Conservation (phyloP, 2,797 vertebrate species). For the Sebastiscus albofasciatus region DNA sequence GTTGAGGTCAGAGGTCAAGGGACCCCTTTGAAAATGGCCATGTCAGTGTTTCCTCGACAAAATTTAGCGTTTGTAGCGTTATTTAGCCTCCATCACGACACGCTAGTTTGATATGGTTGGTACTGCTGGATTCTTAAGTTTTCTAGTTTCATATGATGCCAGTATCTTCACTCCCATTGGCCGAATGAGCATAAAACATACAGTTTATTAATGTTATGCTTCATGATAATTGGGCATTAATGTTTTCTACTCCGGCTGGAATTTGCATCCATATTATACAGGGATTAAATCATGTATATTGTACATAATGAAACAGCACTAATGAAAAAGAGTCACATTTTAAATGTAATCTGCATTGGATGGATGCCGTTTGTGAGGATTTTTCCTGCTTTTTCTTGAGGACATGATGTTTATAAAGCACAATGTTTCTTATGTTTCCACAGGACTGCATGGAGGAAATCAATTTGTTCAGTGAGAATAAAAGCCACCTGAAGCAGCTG, state of each 20-base stretch:
- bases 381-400: background rate
- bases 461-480: slow-evolving; percentile 92
- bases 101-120: too few relatives aligned
- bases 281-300: background rate
- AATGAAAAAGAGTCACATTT: background rate
- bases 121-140: fast-evolving
- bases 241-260: background rate
- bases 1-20: too few relatives aligned
- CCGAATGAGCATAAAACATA: background rate
- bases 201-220: background rate
- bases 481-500: slow-evolving; percentile 91
- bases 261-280: background rate
- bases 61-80: too few relatives aligned
- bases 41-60: fast-evolving
- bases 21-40: too few relatives aligned
- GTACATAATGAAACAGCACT: background rate
- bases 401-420: background rate
- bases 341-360: background rate
- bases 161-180: background rate
- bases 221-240: background rate
- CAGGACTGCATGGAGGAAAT: slow-evolving; percentile 99
- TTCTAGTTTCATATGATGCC: too few relatives aligned
- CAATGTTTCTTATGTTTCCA: background rate
- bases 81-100: fast-evolving
- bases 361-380: background rate